These are phyloP conservation scores for Anableps anableps DNA, from an alignment of 2,797 vertebrate species.

Conservation along the genomic window DNA sequence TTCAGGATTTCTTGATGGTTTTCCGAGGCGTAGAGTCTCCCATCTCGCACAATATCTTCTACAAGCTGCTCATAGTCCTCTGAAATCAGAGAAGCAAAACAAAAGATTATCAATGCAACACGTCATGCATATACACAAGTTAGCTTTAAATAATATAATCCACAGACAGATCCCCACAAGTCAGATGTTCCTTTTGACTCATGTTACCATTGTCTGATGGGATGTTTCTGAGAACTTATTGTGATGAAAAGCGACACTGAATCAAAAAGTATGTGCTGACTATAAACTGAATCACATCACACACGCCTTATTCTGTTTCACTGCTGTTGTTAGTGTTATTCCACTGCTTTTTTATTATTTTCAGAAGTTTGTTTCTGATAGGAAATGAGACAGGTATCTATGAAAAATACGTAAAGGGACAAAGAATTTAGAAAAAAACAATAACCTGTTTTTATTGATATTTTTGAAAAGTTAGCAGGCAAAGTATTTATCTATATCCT, in stretches of 20 bases:
- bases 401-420: neutral
- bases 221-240: neutral
- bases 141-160: conserved; percentile 15
- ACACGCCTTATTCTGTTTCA: neutral
- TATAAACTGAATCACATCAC: neutral
- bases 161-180: neutral
- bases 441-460: neutral
- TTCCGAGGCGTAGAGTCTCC: conserved; percentile 95
- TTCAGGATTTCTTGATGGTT: conserved; percentile 99
- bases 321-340: neutral
- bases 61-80: conserved; percentile 99
- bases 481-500: neutral
- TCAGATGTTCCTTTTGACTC: conserved; percentile 9
- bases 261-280: neutral
- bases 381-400: neutral
- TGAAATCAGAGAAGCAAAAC: conserved; percentile 63
- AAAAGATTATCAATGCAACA: neutral
- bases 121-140: neutral
- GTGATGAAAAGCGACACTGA: conserved; percentile 1
- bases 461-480: neutral
- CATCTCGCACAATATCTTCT: conserved; percentile 96
- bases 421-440: too few species aligned
- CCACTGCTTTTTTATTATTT: too few species aligned
- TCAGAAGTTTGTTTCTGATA: neutral
- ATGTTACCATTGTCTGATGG: neutral